Evolutionary conservation across 2,113 vertebrate species (phyloP).

Genomic region (Podocnemis expansa): DNA sequence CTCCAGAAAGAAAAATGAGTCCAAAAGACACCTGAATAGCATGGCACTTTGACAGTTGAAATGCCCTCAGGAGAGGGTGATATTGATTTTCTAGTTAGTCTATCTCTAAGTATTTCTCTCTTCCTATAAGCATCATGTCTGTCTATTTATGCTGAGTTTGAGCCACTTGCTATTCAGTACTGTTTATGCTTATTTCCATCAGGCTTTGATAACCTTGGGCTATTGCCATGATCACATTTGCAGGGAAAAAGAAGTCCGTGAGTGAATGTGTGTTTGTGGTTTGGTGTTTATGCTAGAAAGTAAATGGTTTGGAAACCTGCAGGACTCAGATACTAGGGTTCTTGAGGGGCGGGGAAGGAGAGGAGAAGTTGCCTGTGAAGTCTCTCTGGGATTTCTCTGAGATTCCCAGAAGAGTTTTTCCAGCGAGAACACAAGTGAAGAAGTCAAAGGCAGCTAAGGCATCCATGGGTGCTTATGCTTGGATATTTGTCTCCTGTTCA

Average conservation of each 20-base stretch:
- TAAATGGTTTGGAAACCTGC: background rate
- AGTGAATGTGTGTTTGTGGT: background rate
- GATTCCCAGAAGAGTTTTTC: background rate
- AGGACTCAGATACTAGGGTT: fast-evolving
- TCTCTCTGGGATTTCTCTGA: slow-evolving; percentile 8
- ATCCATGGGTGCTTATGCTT: background rate
- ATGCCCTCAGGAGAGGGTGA: background rate
- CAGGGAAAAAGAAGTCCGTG: background rate
- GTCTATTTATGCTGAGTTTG: background rate
- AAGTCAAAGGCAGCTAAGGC: background rate
- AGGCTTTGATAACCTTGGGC: background rate
- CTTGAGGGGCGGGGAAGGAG: background rate
- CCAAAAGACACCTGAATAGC: background rate
- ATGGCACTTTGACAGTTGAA: background rate
- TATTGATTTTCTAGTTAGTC: slow-evolving; percentile 6
- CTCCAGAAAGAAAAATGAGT: fast-evolving
- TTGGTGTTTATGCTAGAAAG: background rate
- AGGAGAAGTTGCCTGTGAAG: background rate
- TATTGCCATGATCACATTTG: background rate
- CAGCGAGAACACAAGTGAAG: background rate
- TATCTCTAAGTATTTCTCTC: background rate
- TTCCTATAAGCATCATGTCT: background rate
- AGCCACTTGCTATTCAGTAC: background rate
- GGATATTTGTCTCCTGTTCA: background rate
- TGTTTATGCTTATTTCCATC: background rate